Base-by-base conservation (phyloP, 2,797 vertebrate species). In the Lerista edwardsae region DNA sequence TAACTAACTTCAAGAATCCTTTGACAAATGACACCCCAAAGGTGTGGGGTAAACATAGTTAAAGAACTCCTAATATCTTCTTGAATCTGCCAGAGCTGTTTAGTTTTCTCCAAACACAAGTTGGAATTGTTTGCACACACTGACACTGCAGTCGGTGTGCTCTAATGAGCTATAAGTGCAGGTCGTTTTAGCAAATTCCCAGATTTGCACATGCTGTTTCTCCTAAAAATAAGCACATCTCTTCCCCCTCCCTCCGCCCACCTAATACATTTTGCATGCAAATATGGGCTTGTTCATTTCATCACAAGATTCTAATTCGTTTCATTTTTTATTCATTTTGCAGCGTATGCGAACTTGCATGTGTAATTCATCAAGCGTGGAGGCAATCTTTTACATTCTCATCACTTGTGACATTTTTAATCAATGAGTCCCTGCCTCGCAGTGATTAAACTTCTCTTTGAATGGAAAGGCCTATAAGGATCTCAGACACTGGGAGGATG, bases 381-480 rank as follows among this genome's bases (percentile, higher is more conserved):
- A 83, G 87, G 89, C 83, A 93, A 93, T 93, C 90, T 93, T 92
- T 95, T 92, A 93, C 65, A 75, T 90, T 93, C 87, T 94, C 87
- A 92, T 93, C 90, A 89, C 87, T 92, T 91, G 85, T 92, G 91
- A 93, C 91, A 93, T 92, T 84, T 94, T 93, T 92, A 94, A 93
- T 94, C 91, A 90, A 91, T 92, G 88, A 93, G 94, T 90, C 91
- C 84, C 89, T 88, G 87, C 90, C 82, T 87, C 80, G 84, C 83
- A 84, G 90, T 91, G 94, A 93, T 93, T 92, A 91, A 87, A 86
- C 76, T 82, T 91, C 72, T 75, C 65, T 88, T 0, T 0, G 86
- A 93, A 92, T 82, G 82, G 80, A 89, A 91, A 90, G 79, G 85
- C 83, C 87, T 87, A 91, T 94, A 80, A 85, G 47, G 51, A 78